phyloP scores from a whole-genome alignment of 2,797 vertebrate genomes.

The Ispidina picta region DNA sequence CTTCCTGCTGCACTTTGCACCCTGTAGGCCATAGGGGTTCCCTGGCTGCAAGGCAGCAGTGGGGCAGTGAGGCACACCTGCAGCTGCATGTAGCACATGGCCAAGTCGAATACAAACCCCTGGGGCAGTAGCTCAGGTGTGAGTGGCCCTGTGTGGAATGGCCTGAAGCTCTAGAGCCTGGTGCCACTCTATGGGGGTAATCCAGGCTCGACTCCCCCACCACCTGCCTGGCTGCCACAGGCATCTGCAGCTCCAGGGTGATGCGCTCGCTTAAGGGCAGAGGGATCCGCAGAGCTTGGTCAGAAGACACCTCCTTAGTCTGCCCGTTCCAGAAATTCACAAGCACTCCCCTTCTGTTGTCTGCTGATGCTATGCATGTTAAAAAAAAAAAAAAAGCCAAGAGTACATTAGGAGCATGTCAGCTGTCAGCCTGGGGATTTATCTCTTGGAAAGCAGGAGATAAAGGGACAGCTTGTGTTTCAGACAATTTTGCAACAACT shows the following conservation, averaged over 20 bases:
- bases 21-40: background rate
- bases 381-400: background rate
- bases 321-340: slow-evolving; percentile 77
- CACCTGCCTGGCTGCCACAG: slow-evolving; percentile 65
- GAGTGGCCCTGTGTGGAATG: background rate
- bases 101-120: background rate
- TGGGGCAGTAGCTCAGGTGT: background rate
- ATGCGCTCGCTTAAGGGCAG: slow-evolving; percentile 55
- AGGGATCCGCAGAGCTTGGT: slow-evolving; percentile 50
- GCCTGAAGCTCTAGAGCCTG: slow-evolving; percentile 50
- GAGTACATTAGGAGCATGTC: background rate
- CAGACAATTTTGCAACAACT: background rate
- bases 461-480: background rate
- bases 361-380: slow-evolving; percentile 32
- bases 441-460: background rate
- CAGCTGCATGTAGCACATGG: background rate
- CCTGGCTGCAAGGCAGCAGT: background rate
- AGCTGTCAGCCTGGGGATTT: background rate
- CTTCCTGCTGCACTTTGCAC: background rate
- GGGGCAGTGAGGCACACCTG: background rate
- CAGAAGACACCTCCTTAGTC: slow-evolving; percentile 60
- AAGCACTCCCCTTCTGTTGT: slow-evolving; percentile 31
- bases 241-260: slow-evolving; percentile 74
- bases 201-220: slow-evolving; percentile 58
- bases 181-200: slow-evolving; percentile 55